These are phyloP conservation scores for Agriopis marginaria DNA, from an alignment of 2,888 invertebrate genomes.

Conservation along the genomic window DNA sequence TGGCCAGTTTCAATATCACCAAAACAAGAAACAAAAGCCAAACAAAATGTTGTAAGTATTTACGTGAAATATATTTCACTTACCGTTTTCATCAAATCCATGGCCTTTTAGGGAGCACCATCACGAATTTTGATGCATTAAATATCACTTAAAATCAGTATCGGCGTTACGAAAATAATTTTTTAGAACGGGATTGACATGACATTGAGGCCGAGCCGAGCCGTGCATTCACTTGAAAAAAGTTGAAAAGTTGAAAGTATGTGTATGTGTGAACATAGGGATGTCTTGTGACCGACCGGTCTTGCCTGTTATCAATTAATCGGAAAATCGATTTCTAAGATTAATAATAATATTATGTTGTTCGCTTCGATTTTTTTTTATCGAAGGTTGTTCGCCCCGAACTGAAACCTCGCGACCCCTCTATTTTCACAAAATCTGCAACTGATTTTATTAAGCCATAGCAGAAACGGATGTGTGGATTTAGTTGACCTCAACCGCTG, in stretches of 20 bases:
- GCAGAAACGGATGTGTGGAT: too few relatives aligned
- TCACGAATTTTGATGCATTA: constrained; percentile 80
- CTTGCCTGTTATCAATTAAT: too few relatives aligned
- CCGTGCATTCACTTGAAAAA: constrained; percentile 58
- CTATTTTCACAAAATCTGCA: too few relatives aligned
- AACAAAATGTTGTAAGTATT: constrained; percentile 73
- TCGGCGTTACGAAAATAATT: constrained; percentile 70
- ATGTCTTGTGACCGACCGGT: too few relatives aligned
- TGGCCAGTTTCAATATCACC: constrained; percentile 86
- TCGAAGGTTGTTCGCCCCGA: too few relatives aligned
- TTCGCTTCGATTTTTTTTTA: too few relatives aligned
- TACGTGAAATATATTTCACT: constrained; percentile 67
- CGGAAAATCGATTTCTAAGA: too few relatives aligned
- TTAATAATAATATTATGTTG: too few relatives aligned
- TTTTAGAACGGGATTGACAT: constrained; percentile 78
- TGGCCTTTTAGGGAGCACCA: constrained; percentile 86
- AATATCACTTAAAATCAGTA: constrained; percentile 72
- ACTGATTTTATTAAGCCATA: too few relatives aligned
- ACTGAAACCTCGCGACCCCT: too few relatives aligned
- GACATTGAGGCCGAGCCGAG: constrained; percentile 81
- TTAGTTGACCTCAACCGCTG: too few relatives aligned
- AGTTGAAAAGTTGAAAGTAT: not conserved
- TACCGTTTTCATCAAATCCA: constrained; percentile 88
- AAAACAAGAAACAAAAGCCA: constrained; percentile 87
- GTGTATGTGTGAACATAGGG: too few relatives aligned